A percentile compares a stretch with the other conserved stretches of the same genome.
Conservation (phyloP, 2,888 invertebrate species). For the Harmothoe impar region DNA sequence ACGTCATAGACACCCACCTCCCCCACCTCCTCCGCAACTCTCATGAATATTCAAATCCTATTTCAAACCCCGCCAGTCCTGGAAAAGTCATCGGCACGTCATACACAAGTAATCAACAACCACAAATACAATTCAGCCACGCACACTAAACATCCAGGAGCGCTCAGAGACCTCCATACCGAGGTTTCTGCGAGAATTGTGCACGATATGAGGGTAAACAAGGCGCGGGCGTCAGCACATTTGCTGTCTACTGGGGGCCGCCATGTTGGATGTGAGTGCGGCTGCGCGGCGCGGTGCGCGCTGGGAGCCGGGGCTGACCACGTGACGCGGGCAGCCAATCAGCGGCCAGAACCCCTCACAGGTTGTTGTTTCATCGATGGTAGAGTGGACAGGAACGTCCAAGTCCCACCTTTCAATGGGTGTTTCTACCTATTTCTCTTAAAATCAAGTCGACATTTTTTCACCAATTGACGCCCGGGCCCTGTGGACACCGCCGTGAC, state of each 20-base stretch:
- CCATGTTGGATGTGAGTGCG: slow-evolving; percentile 49
- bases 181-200: too few relatives aligned
- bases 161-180: too few relatives aligned
- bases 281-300: slow-evolving; percentile 46
- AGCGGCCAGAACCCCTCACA: slow-evolving; percentile 74
- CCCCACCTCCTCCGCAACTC: too few relatives aligned
- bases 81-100: too few relatives aligned
- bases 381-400: slow-evolving; percentile 45
- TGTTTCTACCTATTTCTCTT: slow-evolving; percentile 31
- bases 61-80: too few relatives aligned
- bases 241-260: background rate
- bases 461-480: background rate
- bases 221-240: background rate
- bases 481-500: background rate
- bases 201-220: too few relatives aligned
- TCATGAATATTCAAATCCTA: too few relatives aligned
- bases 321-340: slow-evolving; percentile 76
- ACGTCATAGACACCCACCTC: too few relatives aligned
- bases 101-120: too few relatives aligned
- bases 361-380: slow-evolving; percentile 77
- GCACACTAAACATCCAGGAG: too few relatives aligned
- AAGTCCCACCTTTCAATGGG: background rate
- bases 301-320: slow-evolving; percentile 61
- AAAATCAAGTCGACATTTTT: slow-evolving; percentile 22
- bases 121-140: too few relatives aligned